phyloP scores from a whole-genome alignment of 2,888 invertebrate species.

The Cancer borealis region DNA sequence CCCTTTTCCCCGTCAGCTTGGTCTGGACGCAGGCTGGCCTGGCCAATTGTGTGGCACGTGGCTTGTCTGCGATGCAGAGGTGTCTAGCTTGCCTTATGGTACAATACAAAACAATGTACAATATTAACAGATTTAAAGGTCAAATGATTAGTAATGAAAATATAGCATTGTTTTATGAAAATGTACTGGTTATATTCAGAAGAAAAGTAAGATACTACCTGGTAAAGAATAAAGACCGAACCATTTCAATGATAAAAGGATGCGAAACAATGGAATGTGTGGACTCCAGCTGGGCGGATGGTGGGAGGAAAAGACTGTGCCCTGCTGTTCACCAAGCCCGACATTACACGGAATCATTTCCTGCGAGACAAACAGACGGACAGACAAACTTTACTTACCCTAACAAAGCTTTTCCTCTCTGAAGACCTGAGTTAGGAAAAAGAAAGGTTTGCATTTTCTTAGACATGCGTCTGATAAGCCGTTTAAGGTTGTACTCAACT shows the following conservation, averaged over 20 bases:
- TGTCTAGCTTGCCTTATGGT: neutral
- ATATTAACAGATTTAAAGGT: too few species aligned
- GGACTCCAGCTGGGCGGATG: neutral
- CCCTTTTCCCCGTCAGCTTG: neutral
- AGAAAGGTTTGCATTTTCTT: neutral
- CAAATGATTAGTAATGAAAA: too few species aligned
- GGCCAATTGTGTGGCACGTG: neutral
- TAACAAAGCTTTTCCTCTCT: neutral
- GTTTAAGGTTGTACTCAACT: neutral
- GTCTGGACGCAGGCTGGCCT: neutral
- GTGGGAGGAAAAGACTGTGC: neutral
- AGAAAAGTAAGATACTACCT: neutral
- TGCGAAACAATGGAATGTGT: constrained; percentile 14
- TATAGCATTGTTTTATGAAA: neutral
- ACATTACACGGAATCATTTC: constrained; percentile 14
- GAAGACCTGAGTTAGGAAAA: neutral
- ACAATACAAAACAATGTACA: neutral
- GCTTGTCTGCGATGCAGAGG: neutral
- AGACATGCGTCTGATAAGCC: neutral
- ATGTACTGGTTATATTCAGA: neutral
- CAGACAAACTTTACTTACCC: neutral
- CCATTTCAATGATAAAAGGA: neutral
- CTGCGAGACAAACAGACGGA: neutral
- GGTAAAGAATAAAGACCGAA: neutral
- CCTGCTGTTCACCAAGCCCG: neutral